These are phyloP conservation scores for Parotocinclus haroldoi DNA, from an alignment of 2,797 vertebrate genomes.

Conservation along the genomic window DNA sequence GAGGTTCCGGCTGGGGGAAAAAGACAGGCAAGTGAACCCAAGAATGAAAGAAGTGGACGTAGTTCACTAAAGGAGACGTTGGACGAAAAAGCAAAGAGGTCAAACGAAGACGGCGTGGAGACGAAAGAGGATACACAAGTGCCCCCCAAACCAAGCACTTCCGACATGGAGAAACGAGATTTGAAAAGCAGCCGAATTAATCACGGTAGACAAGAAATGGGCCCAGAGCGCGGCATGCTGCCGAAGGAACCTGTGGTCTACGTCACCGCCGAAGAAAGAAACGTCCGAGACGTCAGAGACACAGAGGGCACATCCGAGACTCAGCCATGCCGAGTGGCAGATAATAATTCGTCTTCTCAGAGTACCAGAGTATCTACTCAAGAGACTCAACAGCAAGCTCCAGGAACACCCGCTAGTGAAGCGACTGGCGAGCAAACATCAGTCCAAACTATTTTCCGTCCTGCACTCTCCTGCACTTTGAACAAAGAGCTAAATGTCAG, in stretches of 20 bases:
- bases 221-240: conserved; percentile 53
- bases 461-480: conserved; percentile 20
- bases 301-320: conserved; percentile 8
- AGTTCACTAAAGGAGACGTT: no score
- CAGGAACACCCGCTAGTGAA: background rate
- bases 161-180: conserved; percentile 56
- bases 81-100: conserved; percentile 27
- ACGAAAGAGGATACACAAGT: conserved; percentile 10
- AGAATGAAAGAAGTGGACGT: no score
- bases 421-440: conserved; percentile 44
- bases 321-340: background rate
- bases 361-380: conserved; percentile 6
- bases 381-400: conserved; percentile 16
- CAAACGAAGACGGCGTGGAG: conserved; percentile 21
- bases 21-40: conserved; percentile 58
- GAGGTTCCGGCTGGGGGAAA: background rate
- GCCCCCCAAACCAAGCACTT: conserved; percentile 52
- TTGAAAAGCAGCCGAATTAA: no score
- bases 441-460: background rate
- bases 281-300: background rate
- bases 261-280: conserved; percentile 21
- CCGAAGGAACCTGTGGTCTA: conserved; percentile 48
- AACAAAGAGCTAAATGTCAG: conserved; percentile 17
- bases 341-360: background rate
- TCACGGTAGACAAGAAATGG: conserved; percentile 21